These are phyloP conservation scores for Bombus picipes DNA, from an alignment of 1,140 invertebrate genomes.

Conservation along the genomic window DNA sequence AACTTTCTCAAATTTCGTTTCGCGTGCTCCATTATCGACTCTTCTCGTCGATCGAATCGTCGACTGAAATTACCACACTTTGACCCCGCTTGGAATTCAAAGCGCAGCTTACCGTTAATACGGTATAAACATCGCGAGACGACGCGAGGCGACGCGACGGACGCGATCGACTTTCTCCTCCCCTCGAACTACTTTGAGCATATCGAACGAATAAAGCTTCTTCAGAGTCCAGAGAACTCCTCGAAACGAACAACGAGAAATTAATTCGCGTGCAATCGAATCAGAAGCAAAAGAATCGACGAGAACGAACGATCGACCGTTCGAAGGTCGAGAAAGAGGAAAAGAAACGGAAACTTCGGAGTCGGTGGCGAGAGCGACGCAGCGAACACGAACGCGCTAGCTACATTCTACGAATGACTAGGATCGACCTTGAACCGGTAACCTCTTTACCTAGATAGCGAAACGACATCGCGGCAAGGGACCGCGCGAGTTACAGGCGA, in stretches of 20 bases:
- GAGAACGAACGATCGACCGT: background rate
- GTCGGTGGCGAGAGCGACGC: background rate
- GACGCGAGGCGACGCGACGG: background rate
- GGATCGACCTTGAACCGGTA: slow-evolving; percentile 43
- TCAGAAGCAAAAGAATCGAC: too few relatives aligned
- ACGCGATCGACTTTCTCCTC: background rate
- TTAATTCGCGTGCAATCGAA: background rate
- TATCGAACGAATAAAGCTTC: background rate
- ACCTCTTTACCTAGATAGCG: slow-evolving; percentile 50
- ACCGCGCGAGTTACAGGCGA: background rate
- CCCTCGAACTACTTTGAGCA: background rate
- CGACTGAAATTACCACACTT: background rate
- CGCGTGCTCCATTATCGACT: background rate
- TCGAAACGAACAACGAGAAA: background rate
- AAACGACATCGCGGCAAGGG: slow-evolving; percentile 7
- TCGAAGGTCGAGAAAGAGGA: background rate
- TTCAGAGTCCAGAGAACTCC: background rate
- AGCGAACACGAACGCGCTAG: background rate
- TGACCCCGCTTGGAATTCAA: background rate
- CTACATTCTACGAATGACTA: slow-evolving; percentile 1
- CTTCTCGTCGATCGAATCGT: background rate
- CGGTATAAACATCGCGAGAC: too few relatives aligned
- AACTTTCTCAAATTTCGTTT: background rate
- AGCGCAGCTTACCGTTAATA: background rate
- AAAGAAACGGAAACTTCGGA: background rate